These are phyloP conservation scores for Urophycis tenuis DNA, from an alignment of 2,797 vertebrate genomes.

Conservation along the genomic window DNA sequence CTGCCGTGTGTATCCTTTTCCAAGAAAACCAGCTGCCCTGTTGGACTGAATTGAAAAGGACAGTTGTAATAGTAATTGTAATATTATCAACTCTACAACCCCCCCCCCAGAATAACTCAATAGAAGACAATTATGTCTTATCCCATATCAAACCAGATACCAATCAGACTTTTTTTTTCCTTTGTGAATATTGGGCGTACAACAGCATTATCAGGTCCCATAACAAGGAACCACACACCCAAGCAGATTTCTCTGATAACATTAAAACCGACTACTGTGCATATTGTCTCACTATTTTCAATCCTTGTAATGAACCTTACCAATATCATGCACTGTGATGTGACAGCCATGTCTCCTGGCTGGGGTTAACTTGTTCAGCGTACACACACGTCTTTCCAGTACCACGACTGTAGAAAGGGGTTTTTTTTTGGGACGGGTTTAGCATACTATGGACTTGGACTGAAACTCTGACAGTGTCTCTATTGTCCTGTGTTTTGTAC, in stretches of 20 bases:
- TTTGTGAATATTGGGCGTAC: background rate
- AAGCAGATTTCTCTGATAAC: slow-evolving; percentile 14
- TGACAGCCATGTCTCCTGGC: background rate
- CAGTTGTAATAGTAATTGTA: background rate
- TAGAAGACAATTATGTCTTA: background rate
- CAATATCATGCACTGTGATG: slow-evolving; percentile 6
- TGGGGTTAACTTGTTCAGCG: background rate
- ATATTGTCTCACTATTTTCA: slow-evolving; percentile 20
- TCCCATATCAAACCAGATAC: background rate
- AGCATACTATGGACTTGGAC: background rate
- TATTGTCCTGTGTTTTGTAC: background rate
- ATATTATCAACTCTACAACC: background rate
- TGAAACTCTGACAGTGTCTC: background rate
- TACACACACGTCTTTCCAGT: background rate
- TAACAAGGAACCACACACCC: slow-evolving; percentile 27
- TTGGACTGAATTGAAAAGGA: background rate
- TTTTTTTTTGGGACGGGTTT: background rate
- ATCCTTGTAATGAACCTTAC: slow-evolving; percentile 7
- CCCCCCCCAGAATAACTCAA: background rate
- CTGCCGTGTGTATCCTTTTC: background rate
- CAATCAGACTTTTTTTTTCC: background rate
- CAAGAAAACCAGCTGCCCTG: background rate
- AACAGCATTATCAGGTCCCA: slow-evolving; percentile 13
- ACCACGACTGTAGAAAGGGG: background rate
- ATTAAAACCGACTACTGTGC: slow-evolving; percentile 18